A percentile compares a stretch with the other conserved stretches of the same genome.
Evolutionary conservation across 2,888 invertebrate species (phyloP).

Genomic region (Plagiodera versicolora): DNA sequence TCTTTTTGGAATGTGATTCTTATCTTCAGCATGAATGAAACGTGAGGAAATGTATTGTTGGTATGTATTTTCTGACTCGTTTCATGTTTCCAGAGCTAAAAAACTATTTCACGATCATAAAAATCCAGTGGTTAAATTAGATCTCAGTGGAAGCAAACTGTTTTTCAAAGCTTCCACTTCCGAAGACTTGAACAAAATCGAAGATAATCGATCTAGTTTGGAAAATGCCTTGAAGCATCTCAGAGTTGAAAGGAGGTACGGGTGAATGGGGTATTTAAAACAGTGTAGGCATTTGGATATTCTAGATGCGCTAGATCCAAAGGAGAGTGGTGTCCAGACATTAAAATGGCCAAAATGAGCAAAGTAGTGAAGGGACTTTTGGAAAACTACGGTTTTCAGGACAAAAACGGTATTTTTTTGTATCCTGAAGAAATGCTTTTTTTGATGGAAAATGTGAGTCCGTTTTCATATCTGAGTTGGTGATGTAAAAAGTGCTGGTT

Average conservation of each 20-base stretch:
- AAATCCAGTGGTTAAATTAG: conserved; percentile 43
- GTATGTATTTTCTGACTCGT: neutral
- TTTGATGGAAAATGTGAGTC: conserved; percentile 67
- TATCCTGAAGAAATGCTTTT: conserved; percentile 68
- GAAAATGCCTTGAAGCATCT: conserved; percentile 34
- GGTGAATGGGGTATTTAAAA: conserved; percentile 2
- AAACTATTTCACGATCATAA: conserved; percentile 44
- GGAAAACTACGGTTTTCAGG: conserved; percentile 46
- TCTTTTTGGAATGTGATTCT: no score
- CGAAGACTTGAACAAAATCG: conserved; percentile 29
- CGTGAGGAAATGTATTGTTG: neutral
- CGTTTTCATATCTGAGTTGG: no score
- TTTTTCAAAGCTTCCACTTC: conserved; percentile 34
- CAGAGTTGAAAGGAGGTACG: conserved; percentile 46
- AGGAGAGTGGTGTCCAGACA: conserved; percentile 43
- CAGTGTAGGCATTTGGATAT: conserved; percentile 7
- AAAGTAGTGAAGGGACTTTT: conserved; percentile 41
- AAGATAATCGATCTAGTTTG: conserved; percentile 35
- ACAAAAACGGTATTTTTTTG: conserved; percentile 50
- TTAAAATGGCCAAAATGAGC: conserved; percentile 39
- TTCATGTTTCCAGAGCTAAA: conserved; percentile 39
- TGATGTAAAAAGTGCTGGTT: no score
- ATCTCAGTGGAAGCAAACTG: conserved; percentile 39
- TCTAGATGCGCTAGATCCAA: conserved; percentile 44
- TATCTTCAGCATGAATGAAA: no score